A percentile compares a stretch with the other conserved stretches of the same genome.
These are phyloP conservation scores for Vanessa tameamea DNA, from an alignment of 1,140 invertebrate genomes.

Conservation along the genomic window DNA sequence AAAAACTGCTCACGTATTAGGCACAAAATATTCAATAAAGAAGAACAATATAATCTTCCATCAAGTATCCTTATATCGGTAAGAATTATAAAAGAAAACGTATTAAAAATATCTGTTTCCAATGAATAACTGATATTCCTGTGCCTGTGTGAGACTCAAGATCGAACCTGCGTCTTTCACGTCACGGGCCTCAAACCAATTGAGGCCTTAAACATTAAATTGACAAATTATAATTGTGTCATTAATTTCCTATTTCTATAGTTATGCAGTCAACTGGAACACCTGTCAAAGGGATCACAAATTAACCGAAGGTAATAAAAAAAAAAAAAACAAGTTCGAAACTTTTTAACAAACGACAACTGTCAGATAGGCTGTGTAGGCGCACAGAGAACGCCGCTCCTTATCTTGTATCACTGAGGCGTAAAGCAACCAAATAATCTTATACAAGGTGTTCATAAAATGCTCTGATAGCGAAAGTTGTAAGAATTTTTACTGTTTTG, in stretches of 20 bases:
- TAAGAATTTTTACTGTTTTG: conserved; percentile 8
- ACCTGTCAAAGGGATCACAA: conserved; percentile 34
- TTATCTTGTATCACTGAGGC: conserved; percentile 42
- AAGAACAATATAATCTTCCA: no score
- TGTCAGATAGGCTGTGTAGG: conserved; percentile 53
- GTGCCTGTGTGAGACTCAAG: no score
- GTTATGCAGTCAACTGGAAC: neutral
- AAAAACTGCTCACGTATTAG: no score
- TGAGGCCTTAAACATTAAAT: neutral
- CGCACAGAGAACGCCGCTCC: conserved; percentile 49
- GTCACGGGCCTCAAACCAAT: neutral
- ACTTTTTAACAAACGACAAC: conserved; percentile 52
- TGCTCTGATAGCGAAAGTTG: conserved; percentile 40
- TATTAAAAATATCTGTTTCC: no score
- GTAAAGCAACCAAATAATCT: conserved; percentile 41
- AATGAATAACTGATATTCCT: no score
- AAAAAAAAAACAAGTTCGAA: conserved; percentile 43
- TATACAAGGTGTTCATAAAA: conserved; percentile 29
- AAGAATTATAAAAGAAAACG: no score
- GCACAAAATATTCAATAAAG: no score
- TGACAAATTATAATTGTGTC: neutral
- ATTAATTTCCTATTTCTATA: neutral
- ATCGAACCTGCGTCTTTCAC: no score
- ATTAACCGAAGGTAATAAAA: conserved; percentile 33
- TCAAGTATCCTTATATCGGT: no score